Conservation (phyloP, 2,113 vertebrate species). For the Notiomystis cincta region DNA sequence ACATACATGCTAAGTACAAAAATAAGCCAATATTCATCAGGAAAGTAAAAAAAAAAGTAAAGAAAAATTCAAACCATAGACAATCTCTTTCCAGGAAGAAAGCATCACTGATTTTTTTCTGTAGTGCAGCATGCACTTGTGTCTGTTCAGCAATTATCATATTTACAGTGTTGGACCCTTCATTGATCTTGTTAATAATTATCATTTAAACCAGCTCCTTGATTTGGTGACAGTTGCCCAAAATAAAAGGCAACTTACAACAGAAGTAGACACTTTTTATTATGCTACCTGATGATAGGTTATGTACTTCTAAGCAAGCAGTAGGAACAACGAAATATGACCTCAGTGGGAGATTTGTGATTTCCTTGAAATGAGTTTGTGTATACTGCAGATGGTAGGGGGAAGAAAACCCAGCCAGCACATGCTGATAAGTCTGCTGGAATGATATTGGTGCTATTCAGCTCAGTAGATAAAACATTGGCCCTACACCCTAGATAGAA, state of each 20-base stretch:
- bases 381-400: constrained; percentile 19
- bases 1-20: neutral
- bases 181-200: neutral
- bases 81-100: neutral
- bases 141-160: neutral
- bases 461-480: neutral
- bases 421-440: constrained; percentile 15
- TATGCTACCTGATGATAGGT: neutral
- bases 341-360: constrained; percentile 9
- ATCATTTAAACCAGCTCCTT: neutral
- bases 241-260: neutral
- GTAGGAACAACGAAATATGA: neutral
- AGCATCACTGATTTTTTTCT: neutral
- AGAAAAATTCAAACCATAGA: neutral
- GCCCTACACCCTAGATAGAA: neutral
- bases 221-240: neutral
- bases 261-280: neutral
- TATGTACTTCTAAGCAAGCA: neutral
- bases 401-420: neutral
- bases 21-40: neutral
- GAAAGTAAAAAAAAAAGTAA: neutral
- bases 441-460: neutral
- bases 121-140: neutral
- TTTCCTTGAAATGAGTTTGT: constrained; percentile 17
- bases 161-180: neutral